Percentiles rank a stretch among this genome's conserved stretches.
Evolutionary conservation across 2,797 vertebrate species (phyloP).

Genomic region (Tauraco hartlaubi): DNA sequence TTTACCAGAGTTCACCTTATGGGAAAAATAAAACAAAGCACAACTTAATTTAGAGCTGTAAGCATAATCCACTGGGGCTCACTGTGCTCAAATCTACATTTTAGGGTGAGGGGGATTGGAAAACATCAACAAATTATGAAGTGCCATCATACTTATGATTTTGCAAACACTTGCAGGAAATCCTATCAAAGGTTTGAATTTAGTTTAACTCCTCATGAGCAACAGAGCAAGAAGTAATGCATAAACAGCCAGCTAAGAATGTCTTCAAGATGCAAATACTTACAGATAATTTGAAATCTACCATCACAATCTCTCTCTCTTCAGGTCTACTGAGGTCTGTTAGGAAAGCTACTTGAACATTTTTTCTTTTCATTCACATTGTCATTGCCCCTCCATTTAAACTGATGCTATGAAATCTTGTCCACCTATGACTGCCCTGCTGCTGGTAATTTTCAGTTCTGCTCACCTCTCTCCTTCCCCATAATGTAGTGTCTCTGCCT

Average conservation of each 20-base stretch:
- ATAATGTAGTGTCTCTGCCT: not conserved
- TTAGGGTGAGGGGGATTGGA: not conserved
- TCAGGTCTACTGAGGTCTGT: not conserved
- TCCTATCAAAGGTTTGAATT: not conserved
- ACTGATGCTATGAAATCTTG: not conserved
- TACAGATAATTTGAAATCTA: not conserved
- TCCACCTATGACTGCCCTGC: not conserved
- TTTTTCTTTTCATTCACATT: not conserved
- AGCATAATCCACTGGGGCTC: not conserved
- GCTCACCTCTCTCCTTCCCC: not conserved
- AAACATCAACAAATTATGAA: not conserved
- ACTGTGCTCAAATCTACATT: not conserved
- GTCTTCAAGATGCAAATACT: not conserved
- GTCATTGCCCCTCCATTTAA: not conserved
- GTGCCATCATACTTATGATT: not conserved
- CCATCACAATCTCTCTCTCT: not conserved
- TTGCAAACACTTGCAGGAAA: not conserved
- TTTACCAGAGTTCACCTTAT: not conserved
- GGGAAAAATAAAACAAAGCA: not conserved
- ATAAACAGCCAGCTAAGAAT: not conserved
- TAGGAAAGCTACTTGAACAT: not conserved
- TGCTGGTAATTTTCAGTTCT: not conserved
- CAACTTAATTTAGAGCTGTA: not conserved
- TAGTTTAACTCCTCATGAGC: not conserved
- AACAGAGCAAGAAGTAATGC: not conserved